Evolutionary conservation across 2,797 vertebrate species (phyloP).

Genomic region (Crax fasciolata): DNA sequence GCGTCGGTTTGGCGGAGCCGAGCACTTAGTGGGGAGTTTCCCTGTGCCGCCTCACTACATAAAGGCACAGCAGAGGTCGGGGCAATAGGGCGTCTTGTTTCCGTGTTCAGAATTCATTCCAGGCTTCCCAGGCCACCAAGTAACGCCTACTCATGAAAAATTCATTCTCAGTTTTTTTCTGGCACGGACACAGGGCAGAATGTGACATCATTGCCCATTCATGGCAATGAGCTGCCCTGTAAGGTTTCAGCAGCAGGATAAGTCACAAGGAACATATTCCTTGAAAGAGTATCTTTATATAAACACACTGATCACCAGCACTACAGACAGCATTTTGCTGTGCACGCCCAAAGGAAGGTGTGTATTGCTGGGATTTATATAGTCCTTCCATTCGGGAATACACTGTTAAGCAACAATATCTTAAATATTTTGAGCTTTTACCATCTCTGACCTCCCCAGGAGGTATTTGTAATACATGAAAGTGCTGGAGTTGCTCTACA

Average conservation of each 20-base stretch:
- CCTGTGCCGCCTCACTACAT: neutral
- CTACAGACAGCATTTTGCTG: neutral
- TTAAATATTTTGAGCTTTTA: neutral
- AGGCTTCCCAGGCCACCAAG: slow-evolving; percentile 33
- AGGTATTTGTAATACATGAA: neutral
- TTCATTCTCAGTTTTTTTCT: slow-evolving; percentile 27
- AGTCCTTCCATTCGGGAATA: neutral
- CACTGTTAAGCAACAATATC: neutral
- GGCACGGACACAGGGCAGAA: slow-evolving; percentile 19
- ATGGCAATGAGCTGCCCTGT: slow-evolving; percentile 7
- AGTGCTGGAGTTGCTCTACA: neutral
- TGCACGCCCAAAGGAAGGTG: neutral
- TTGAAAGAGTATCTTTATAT: neutral
- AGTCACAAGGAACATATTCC: neutral
- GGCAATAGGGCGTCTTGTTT: neutral
- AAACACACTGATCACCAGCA: neutral
- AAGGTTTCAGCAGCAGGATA: neutral
- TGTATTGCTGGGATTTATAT: neutral
- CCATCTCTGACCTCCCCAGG: neutral
- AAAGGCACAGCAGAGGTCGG: neutral
- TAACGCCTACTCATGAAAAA: slow-evolving; percentile 26
- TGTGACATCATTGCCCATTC: slow-evolving; percentile 39
- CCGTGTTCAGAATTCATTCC: neutral
- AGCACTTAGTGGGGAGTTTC: neutral
- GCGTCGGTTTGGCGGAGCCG: neutral